Evolutionary conservation across 2,888 invertebrate genomes (phyloP).

Genomic region (Volucella zonaria): DNA sequence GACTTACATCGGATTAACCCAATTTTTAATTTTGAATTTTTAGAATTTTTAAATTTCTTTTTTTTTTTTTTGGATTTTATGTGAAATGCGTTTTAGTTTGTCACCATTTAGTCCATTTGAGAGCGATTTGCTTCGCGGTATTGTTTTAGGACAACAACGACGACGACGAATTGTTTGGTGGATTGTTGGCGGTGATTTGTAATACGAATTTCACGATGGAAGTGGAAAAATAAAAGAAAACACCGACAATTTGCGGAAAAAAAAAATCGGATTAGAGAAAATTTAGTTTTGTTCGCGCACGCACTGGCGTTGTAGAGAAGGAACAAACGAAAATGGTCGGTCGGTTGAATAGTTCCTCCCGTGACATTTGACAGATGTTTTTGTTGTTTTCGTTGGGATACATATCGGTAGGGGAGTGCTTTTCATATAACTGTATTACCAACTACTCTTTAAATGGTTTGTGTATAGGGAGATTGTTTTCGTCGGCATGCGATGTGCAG

Average conservation of each 20-base stretch:
- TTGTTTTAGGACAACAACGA: not conserved
- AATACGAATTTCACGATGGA: conserved; percentile 34
- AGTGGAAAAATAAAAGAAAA: conserved; percentile 37
- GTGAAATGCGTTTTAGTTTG: conserved; percentile 42
- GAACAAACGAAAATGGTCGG: conserved; percentile 66
- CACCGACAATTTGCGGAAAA: conserved; percentile 32
- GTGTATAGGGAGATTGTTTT: not conserved
- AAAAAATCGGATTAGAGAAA: conserved; percentile 45
- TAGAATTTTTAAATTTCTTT: conserved; percentile 45
- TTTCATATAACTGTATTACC: not conserved
- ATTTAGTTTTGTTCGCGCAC: conserved; percentile 48
- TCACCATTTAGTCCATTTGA: conserved; percentile 16
- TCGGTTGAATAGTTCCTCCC: not conserved
- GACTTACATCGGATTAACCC: conserved; percentile 71
- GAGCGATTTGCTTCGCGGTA: conserved; percentile 1
- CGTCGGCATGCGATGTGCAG: conserved; percentile 6
- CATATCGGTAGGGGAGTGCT: conserved; percentile 15
- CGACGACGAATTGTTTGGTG: not conserved
- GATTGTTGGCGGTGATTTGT: conserved; percentile 6
- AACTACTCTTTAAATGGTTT: not conserved
- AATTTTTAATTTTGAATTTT: conserved; percentile 42
- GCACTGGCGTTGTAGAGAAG: conserved; percentile 51
- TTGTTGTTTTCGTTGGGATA: too few relatives aligned
- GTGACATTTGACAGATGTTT: conserved; percentile 61
- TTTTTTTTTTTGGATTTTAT: conserved; percentile 37